Conservation (phyloP, 2,113 vertebrate species). For the Poecilia latipinna region DNA sequence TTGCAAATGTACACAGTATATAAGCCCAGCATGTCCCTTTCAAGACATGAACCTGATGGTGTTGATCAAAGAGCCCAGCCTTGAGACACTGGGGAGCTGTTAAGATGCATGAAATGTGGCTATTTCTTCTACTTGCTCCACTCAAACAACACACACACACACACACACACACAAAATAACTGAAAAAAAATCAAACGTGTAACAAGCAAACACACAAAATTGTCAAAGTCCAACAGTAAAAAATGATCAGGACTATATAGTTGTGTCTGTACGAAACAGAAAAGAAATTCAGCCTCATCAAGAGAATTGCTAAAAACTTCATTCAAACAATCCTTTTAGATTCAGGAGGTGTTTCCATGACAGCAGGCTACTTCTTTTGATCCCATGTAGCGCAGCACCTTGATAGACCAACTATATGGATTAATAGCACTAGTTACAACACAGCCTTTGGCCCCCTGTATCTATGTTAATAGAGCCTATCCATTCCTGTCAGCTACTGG, state of each 20-base stretch:
- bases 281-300: not conserved
- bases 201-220: not conserved
- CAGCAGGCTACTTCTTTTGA: constrained; percentile 61
- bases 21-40: constrained; percentile 70
- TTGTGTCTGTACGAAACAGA: not conserved
- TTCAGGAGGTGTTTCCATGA: constrained; percentile 54
- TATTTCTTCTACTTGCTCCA: constrained; percentile 49
- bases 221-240: not conserved
- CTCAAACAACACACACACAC: not conserved
- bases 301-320: constrained; percentile 21
- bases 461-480: constrained; percentile 83
- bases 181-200: constrained; percentile 4
- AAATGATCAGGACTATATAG: not conserved
- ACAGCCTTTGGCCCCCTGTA: constrained; percentile 75
- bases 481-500: constrained; percentile 83
- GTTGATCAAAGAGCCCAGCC: constrained; percentile 75
- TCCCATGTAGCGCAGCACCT: constrained; percentile 61
- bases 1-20: constrained; percentile 79
- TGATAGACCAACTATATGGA: constrained; percentile 81
- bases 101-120: constrained; percentile 57
- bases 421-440: constrained; percentile 84
- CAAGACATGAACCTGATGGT: constrained; percentile 78
- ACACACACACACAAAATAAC: not conserved
- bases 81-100: constrained; percentile 47
- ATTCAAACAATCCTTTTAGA: constrained; percentile 57